Evolutionary conservation across 2,113 vertebrate species (phyloP).

Genomic region (Gnathonemus longibarbis): DNA sequence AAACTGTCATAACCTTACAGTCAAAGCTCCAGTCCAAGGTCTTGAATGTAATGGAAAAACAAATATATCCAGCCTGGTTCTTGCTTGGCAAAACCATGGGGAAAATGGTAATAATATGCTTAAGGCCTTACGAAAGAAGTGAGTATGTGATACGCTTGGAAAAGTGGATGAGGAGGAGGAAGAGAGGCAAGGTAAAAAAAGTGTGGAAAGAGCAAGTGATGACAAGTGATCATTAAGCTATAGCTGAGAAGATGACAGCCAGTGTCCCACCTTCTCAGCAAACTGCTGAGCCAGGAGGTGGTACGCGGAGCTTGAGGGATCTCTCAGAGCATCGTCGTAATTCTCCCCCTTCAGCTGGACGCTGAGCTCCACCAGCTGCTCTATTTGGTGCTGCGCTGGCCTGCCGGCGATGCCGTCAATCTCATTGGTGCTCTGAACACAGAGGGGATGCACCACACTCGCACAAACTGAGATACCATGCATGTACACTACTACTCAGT

Average conservation of each 20-base stretch:
- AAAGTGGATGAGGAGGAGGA: not conserved
- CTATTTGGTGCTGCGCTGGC: slow-evolving; percentile 47
- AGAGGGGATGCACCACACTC: not conserved
- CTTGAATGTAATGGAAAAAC: not conserved
- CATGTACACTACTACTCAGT: not conserved
- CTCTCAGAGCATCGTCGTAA: slow-evolving; percentile 66
- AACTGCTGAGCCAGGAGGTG: slow-evolving; percentile 66
- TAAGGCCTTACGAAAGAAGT: not conserved
- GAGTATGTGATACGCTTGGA: not conserved
- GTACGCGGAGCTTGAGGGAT: slow-evolving; percentile 57
- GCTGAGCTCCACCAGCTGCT: slow-evolving; percentile 79
- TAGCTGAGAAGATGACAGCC: not conserved
- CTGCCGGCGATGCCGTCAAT: slow-evolving; percentile 60
- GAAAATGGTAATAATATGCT: not conserved
- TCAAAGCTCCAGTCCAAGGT: not conserved
- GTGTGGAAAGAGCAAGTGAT: not conserved
- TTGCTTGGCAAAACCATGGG: not conserved
- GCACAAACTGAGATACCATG: not conserved
- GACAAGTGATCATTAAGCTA: not conserved
- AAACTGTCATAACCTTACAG: not conserved
- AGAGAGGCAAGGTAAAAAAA: not conserved
- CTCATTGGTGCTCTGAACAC: slow-evolving; percentile 74
- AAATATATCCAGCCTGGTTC: not conserved
- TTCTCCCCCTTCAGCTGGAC: slow-evolving; percentile 67
- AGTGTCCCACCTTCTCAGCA: slow-evolving; percentile 63